A percentile compares a stretch with the other conserved stretches of the same genome.
phyloP scores from a whole-genome alignment of 64 coral and sea anemone species.

The Dendrophyllia cribrosa region DNA sequence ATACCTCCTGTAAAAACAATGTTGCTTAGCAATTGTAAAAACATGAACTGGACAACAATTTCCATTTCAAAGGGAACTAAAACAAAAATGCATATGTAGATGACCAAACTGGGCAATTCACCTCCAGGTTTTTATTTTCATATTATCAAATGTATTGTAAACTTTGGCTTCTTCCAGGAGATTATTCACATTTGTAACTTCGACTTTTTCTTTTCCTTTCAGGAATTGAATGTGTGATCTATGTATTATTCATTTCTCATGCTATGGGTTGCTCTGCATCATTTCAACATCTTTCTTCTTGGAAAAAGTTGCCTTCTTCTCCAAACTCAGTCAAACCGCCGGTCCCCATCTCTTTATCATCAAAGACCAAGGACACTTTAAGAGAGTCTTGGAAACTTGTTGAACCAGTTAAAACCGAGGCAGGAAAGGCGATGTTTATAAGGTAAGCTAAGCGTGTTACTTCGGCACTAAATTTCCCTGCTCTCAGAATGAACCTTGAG shows the following conservation, averaged over 20 bases:
- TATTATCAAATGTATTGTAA: no score
- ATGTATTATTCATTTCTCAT: no score
- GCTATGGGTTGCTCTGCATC: slow-evolving; percentile 3
- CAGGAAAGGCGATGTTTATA: slow-evolving; percentile 42
- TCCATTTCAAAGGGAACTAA: no score
- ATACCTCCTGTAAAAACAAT: no score
- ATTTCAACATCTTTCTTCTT: background rate
- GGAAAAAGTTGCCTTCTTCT: background rate
- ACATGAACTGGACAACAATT: no score
- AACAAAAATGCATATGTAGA: no score
- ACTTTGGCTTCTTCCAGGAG: no score
- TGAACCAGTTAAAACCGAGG: slow-evolving; percentile 55
- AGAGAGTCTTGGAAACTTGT: slow-evolving; percentile 57
- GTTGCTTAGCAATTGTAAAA: no score
- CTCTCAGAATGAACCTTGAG: no score
- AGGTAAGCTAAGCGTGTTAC: slow-evolving; percentile 7
- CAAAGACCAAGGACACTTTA: background rate
- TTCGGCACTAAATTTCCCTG: background rate
- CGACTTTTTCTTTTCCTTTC: background rate
- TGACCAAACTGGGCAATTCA: no score
- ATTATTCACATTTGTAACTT: no score
- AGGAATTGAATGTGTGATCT: background rate
- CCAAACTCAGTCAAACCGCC: background rate
- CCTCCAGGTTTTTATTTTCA: no score
- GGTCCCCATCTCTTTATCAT: background rate